Base-by-base conservation (phyloP, 2,888 invertebrate genomes). In the Drosophila gaucha region DNA sequence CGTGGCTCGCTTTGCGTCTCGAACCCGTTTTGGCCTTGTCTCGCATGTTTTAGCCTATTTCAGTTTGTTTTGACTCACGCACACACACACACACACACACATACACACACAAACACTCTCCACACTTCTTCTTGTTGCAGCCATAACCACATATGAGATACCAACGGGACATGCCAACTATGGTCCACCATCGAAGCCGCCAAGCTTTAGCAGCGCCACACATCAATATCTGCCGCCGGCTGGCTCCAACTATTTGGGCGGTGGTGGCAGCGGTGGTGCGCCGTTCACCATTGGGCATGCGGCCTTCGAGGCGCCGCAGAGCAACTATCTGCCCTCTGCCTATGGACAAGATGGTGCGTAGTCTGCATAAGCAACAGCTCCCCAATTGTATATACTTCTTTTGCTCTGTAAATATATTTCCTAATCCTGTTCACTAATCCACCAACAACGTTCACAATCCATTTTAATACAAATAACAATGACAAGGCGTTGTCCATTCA, bases 291-390 rank as follows among this genome's bases (percentile, higher is more conserved):
- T 82, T 10, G 89, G 88, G 16, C 90, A 90, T 63, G 91, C 89
- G 58, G 90, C 91, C 57, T 92, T 91, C 57, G 91, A 92, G 69
- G 90, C 89, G 69, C 90, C 90, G 47, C 80, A 88, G 57, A 89
- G 74, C 77, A 91, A 91, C 67, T 91, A 91, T 71, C 74, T 91
- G 74, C 90, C 91, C 63, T 82, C 89, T 58, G 87, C 85, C 74
- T 90, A 90, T 57, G 91, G 90, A 77, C 90, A 90, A 78, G 91
- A 91, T 71, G 91, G 91, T 91, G 88, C 86, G 91, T 90, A 90
- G 43, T 56, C 26, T 30, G 51, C 24, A 6, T n/a, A n/a, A 16
- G 10, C 28, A 5, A 26, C 20, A 16, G 20, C 10, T 12, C 2
- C 24, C 8, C 36, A 35, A 12, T 2, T 60, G 44, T 60, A 47